Evolutionary conservation across 1,140 invertebrate species (phyloP), one percentile per base, ranked within the genome.

Genomic region (Acromyrmex echinatior): DNA sequence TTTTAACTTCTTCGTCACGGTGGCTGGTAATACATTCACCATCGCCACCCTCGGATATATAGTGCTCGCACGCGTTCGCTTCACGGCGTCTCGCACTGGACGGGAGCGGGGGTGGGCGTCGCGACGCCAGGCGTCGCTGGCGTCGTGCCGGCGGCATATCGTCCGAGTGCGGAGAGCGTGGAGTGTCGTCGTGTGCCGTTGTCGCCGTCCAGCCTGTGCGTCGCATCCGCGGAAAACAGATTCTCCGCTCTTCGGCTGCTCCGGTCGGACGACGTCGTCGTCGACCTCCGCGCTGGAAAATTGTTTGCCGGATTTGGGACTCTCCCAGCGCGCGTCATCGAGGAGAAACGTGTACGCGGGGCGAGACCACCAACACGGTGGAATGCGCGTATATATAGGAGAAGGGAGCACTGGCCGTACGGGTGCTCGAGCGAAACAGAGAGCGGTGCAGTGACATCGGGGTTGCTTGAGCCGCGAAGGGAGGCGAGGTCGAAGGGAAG

Each of bases 71-170:
- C 60, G 60, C 18, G 10, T 51, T 14, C 16, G 45, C 63, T 21
- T 35, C 73, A 21, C 82, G 62, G 71, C 82, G 70, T 77, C 82
- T 78, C 60, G 74, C 45, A 18, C 25, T 16, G 35, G 58, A 49
- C 16, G 49, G 62, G 70, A 16, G 70, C 21, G 65, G 82, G 81
- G 77, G 87, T 68, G 89, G 90, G 91, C 91, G 87, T 91, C 91
- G 87, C 78, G 91, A 92, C 89, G 91, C 91, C 79, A 92, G 91
- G 82, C 91, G 91, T 92, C 91, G 91, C 91, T 92, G 82, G 45
- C 68, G 89, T 92, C 91, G 91, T 89, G 66, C 91, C 91, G 91
- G 91, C 89, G 88, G 87, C 85, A 88, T 89, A 90, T 90, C 90
- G 76, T 87, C 65, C 76, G 90, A 90, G 76, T 70, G 70, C 45